Evolutionary conservation across 2,113 vertebrate species (phyloP), one percentile per base, ranked within the genome.

Genomic region (Aspiorhynchus laticeps): DNA sequence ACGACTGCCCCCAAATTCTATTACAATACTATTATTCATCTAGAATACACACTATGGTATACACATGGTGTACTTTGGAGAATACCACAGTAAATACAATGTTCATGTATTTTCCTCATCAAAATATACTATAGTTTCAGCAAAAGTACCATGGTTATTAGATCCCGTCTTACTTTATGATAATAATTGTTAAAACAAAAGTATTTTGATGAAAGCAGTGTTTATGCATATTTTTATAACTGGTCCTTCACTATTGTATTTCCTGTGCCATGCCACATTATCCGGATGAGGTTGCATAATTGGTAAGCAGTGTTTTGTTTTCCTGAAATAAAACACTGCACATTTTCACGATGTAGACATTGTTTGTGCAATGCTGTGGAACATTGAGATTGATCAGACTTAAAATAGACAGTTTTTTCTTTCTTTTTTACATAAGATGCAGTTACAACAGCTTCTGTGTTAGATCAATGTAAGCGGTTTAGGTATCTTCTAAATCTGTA

Each of bases 391-490:
- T 69, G 61, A 69, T 48, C 56, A 26, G 28, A 21, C 38, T 31
- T 28, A 48, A 69, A 83, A 69, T 48, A 71, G 28, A 0, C 6
- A 0, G 15, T 3, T 26, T n/a, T 43, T 81, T 71, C 48, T 8
- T 69, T 12, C 0, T 21, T n/a, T 33, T 41, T 71, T 83, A 53
- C 43, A 12, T 51, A 69, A 83, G 81, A 41, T 65, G 41, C 80
- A 31, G 41, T 5, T 41, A 51, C 81, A 83, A 53, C 9, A 28
- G 56, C 36, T 63, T 65, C 24, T 11, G 3, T 71, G 15, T 83
- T 31, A n/a, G 65, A 83, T 83, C 43, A 71, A 71, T 51, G 81
- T 71, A 83, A 83, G 81, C 21, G 17, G 63, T 83, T 69, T 83
- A 53, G 28, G 81, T 51, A 33, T 83, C 65, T 53, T 51, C 81